phyloP scores from a whole-genome alignment of 2,888 invertebrate species.

The Synanthedon myopaeformis region DNA sequence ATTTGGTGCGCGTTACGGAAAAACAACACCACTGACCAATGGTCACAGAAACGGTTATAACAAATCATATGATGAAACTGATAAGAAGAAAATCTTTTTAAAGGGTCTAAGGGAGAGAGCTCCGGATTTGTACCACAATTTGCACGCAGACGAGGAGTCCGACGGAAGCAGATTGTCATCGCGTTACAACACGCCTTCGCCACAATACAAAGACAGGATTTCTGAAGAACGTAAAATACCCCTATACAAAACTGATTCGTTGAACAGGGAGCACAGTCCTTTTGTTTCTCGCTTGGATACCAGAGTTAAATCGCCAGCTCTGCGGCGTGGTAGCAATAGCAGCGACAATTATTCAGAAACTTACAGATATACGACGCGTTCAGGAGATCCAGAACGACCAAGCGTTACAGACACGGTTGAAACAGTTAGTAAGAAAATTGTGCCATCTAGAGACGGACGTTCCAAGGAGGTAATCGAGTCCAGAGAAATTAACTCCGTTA shows the following conservation, averaged over 20 bases:
- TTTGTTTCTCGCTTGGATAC: slow-evolving; percentile 56
- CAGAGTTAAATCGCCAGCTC: slow-evolving; percentile 55
- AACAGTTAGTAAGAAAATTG: slow-evolving; percentile 76
- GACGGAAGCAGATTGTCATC: slow-evolving; percentile 60
- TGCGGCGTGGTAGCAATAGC: slow-evolving; percentile 75
- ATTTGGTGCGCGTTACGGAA: slow-evolving; percentile 68
- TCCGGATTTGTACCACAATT: slow-evolving; percentile 78
- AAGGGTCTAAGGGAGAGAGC: slow-evolving; percentile 78
- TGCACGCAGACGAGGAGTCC: slow-evolving; percentile 74
- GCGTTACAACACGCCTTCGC: slow-evolving; percentile 57
- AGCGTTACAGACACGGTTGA: slow-evolving; percentile 79
- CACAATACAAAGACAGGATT: slow-evolving; percentile 59
- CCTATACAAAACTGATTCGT: slow-evolving; percentile 58
- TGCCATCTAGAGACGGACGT: slow-evolving; percentile 74
- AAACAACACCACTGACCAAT: slow-evolving; percentile 64
- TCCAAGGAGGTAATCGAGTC: slow-evolving; percentile 77
- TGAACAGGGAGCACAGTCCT: slow-evolving; percentile 59
- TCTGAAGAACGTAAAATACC: slow-evolving; percentile 56
- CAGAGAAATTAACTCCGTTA: slow-evolving; percentile 77
- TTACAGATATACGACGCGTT: slow-evolving; percentile 75
- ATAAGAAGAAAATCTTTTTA: slow-evolving; percentile 76
- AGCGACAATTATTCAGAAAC: slow-evolving; percentile 80
- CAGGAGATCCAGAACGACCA: slow-evolving; percentile 75
- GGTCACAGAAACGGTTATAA: slow-evolving; percentile 57
- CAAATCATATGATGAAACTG: slow-evolving; percentile 60